Base-by-base conservation (phyloP, 2,797 vertebrate genomes). In the Cyprinella venusta region DNA sequence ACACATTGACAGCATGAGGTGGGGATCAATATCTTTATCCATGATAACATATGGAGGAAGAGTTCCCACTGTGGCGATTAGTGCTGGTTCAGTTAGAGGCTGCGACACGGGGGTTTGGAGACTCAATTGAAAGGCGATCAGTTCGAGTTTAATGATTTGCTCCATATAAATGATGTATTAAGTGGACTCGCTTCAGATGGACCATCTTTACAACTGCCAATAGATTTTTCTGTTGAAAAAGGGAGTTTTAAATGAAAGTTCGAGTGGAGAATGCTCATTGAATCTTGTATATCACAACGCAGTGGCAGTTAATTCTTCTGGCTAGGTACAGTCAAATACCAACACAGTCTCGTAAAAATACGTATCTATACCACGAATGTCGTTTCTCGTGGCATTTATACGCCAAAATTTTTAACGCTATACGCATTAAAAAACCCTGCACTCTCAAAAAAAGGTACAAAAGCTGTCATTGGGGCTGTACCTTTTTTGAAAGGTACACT, bases 1-100 rank as follows among this genome's bases (percentile, higher is more conserved):
- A 90, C 87, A 91, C 84, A 76, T 87, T 92, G 92, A 90, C 91
- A 91, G 90, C 88, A 86, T 50, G 68, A 30, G 84, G 83, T 89
- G 77, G 72, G 68, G 76, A 93, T 93, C 92, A 81, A 93, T 94
- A 91, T 67, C 86, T 50, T 71, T 68, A 89, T 82, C 88, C 82
- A 56, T 71, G 82, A 86, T 85, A 71, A 76, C 82, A 86, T 80
- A 78, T 76, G 71, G 61, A 82, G 65, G 63, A 85, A 87, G 87
- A 79, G 84, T 85, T 70, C 85, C 85, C 50, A n/a, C 68, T 79
- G 82, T 76, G 45, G 69, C 76, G 67, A 88, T 88, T 88, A 86
- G 69, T 86, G 77, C 79, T 78, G 87, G 86, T 87, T 89, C 80
- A 87, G 54, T 69, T 80, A 70, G 65, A 78, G 81, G 45, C 68